Base-by-base conservation (phyloP, 2,888 invertebrate species). In the Psylliodes chrysocephalus region DNA sequence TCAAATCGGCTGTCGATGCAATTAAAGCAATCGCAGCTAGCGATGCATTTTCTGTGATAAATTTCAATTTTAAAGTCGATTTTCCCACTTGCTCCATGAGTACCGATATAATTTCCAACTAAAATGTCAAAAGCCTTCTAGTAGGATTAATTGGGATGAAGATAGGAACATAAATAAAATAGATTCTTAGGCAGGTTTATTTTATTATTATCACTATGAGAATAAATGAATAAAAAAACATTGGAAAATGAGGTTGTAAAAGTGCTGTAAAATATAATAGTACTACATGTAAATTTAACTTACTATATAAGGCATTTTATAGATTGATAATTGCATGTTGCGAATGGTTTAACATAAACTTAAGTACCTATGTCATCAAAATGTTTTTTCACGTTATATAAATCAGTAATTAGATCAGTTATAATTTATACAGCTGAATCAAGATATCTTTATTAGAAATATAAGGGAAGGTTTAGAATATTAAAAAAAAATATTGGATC, bases 1-100 rank as follows among this genome's bases (percentile, higher is more conserved):
- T 56, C 55, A 56, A 56, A 56, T 44, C 44, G 55, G 30, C 55
- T 56, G 55, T 44, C 55, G 55, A 46, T 56, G 44, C 33, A 56
- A 56, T 56, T 46, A 56, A 56, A 56, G 44, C 30, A 14, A 33
- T 56, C 10, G 30, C 28, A 17, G 28, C 30, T 46, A 19, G 18
- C 30, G 33, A 33, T 46, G 55, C 19, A 15, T 56, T 44, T 56
- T 12, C 42, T 56, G 12, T 44, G 19, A 46, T 56, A 30, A 56
- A 46, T 46, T 44, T 44, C 46, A 56, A 44, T 56, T n/a, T n/a
- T n/a, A 25, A 19, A 49, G 49, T 49, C 15, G 17, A 49, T 10
- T 28, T 28, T 28, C 30, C 30, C 15, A 15, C 40, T 40, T 12
- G 44, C 28, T 49, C 10, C 28, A 10, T 49, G 28, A 49, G 49